Evolutionary conservation across 2,113 vertebrate genomes (phyloP).

Genomic region (Campylomormyrus numenius): DNA sequence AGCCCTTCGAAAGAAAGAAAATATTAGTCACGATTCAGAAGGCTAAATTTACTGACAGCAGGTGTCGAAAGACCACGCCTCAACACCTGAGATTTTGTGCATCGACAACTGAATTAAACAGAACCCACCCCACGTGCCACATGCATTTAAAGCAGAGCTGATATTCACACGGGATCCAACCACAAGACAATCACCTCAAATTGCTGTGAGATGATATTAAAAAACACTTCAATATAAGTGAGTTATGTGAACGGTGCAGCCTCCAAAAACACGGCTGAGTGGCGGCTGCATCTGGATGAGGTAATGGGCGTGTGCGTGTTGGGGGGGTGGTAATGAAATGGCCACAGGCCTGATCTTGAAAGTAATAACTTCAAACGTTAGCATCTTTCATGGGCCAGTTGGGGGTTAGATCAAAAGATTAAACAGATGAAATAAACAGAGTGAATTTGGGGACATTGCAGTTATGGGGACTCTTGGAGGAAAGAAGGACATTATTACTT

Average conservation of each 20-base stretch:
- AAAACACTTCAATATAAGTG: not conserved
- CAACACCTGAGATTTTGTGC: not conserved
- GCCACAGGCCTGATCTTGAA: not conserved
- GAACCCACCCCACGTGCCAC: not conserved
- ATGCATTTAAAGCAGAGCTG: not conserved
- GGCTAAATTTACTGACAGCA: not conserved
- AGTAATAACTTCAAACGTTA: not conserved
- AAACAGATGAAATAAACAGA: not conserved
- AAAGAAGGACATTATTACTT: not conserved
- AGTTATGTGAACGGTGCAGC: not conserved
- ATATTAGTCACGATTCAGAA: not conserved
- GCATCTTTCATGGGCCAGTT: not conserved
- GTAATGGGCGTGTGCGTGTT: not conserved
- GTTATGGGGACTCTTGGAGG: not conserved
- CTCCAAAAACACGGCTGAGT: not conserved
- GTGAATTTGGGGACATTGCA: not conserved
- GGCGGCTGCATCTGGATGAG: not conserved
- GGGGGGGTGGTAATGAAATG: not conserved
- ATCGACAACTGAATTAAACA: not conserved
- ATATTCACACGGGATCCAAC: not conserved
- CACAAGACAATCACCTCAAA: not conserved
- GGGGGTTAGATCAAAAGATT: not conserved
- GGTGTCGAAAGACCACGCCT: not conserved
- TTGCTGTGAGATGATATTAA: not conserved
- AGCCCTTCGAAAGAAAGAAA: not conserved